Base-by-base conservation (phyloP, 2,797 vertebrate species). In the Ptychobarbus kaznakovi region DNA sequence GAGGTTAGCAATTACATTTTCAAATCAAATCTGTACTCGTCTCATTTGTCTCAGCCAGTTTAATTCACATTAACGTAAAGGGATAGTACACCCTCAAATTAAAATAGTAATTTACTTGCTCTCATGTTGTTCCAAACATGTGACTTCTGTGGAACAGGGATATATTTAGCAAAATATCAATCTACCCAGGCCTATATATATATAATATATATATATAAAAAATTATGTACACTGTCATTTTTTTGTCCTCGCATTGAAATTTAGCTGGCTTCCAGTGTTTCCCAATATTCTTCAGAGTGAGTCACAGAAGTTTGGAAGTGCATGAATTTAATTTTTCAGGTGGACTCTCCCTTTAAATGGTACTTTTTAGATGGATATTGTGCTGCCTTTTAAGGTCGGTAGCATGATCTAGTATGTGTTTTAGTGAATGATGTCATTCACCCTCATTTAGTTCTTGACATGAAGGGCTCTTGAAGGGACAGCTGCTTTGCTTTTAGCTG, bases 401-500 rank as follows among this genome's bases (percentile, higher is more conserved):
- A 74, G 25, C 25, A n/a, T 80, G 42, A 46, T 28, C 6, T 22
- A 15, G 2, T 35, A 38, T 77, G 3, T 51, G 61, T 35, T 46
- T 73, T 58, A 5, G 25, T 25, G 35, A 18, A 12, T 70, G 35
- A 20, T 58, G 51, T 72, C 38, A 72, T 66, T 12, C 35, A 7
- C 53, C 51, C 8, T 35, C 20, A 12, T 76, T 75, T 76, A 53
- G 53, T 15, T 80, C 25, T 42, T 66, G 38, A 63, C 77, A 11
- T 79, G 5, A 44, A 78, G n/a, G 13, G 4, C 56, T 78, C 83
- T 72, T 16, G 46, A 72, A 79, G 72, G 53, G 69, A 44, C 75
- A 49, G 75, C 77, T 80, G 68, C 53, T 63, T 72, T 46, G 32
- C 66, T 79, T 40, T 40, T 28, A 85, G 56, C 66, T 73, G 40